Base-by-base conservation (phyloP, 2,888 invertebrate genomes). In the Dorcus hopei region DNA sequence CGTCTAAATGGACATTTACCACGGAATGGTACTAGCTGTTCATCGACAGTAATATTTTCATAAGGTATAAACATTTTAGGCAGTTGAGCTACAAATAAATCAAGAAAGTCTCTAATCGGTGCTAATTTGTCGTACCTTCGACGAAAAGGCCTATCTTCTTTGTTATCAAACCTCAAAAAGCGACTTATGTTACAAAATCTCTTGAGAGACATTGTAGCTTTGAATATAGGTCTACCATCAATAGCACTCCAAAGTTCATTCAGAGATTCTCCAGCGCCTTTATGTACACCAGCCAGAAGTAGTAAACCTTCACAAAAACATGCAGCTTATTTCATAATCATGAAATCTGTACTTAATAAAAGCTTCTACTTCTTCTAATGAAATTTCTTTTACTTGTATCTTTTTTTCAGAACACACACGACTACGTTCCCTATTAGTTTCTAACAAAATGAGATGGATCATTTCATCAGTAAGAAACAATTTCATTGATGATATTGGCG, bases 151-250 rank as follows among this genome's bases (percentile, higher is more conserved):
- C 40, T 14, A 40, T 40, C 40, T 40, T 40, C 40, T 40, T 40
- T 9, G 40, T 39, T 51, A 8, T 51, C 40, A n/a, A 51, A 40
- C n/a, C 51, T 38, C 9, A 40, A 39, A 51, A 38, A 39, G 38
- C 39, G 38, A 6, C 38, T 38, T 39, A 51, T 38, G 14, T 38
- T 40, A 23, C 14, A 41, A 43, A 52, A 52, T 49, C 26, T 55
- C 19, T 55, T 55, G 41, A 49, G 40, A 42, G 52, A 52, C 52
- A 52, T 52, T 52, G 52, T 52, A 23, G 42, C 42, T 41, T 16
- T 52, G 19, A 43, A 52, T 40, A 52, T 43, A 43, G 40, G 14
- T 41, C 49, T 49, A 26, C 55, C 50, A 49, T 49, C 40, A 38
- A 9, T 26, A 50, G 49, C 41, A 38, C 40, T 41, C 55, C 55